Base-by-base conservation (phyloP, 1,140 invertebrate genomes). In the Drosophila auraria region DNA sequence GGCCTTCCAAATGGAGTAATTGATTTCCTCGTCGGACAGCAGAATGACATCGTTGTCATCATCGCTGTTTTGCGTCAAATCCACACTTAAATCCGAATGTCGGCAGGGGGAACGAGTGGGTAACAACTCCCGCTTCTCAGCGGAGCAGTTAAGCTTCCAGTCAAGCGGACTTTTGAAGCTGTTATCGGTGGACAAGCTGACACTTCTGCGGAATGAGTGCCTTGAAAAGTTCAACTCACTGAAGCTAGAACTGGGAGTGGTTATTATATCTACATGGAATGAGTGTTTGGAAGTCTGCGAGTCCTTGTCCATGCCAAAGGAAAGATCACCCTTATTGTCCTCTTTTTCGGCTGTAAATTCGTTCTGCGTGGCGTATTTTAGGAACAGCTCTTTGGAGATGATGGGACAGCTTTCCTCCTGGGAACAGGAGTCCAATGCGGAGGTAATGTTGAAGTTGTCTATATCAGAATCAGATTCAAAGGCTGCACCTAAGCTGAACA, bases 1-100 rank as follows among this genome's bases (percentile, higher is more conserved):
- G n/a, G 87, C 84, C 58, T 90, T 81, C 82, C 91, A 89, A 56
- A 93, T 93, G 8, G 92, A 93, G 51, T 93, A 93, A 56, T 93
- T 93, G 20, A 93, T 92, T 76, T 93, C 92, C 59, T 93, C 92
- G 65, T 93, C 92, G 2, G 92, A 93, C 9, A 92, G 69, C 15
- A 92, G 23, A 5, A 87, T 80, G 7, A 80, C 79, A 17, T 74
- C 72, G 27, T 61, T 49, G 36, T 83, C 77, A 25, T 72, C 56
- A 33, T 72, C 49, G n/a, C 69, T 79, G 27, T 86, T 74, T 50
- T 87, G 70, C 0, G 83, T 92, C 23, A 87, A 62, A 53, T 90
- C 80, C 36, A 84, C 78, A 65, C 87, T 82, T 3, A 53, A 62
- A 58, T 82, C 66, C 0, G 81, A 87, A 2, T 63, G 47, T 12